Base-by-base conservation (phyloP, 2,113 vertebrate genomes). In the Clarias batrachus region DNA sequence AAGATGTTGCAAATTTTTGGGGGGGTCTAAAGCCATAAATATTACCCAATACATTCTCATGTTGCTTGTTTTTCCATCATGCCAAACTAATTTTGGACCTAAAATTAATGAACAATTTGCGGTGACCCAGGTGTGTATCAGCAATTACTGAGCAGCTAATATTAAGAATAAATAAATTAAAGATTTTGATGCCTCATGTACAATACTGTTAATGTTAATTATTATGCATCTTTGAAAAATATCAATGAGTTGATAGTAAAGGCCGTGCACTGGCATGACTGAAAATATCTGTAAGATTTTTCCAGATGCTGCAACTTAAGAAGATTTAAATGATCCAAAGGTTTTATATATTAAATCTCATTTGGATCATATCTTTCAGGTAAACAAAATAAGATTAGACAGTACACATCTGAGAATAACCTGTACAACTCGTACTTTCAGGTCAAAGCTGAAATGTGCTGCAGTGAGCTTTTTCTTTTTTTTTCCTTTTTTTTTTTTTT, bases 181-280 rank as follows among this genome's bases (percentile, higher is more conserved):
- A 57, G 76, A 78, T 23, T 17, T 23, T 37, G 0, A 4, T 60
- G 9, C 19, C 77, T 57, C 56, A 37, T 59, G 56, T 37, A 33
- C 30, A 33, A 2, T 33, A 59, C 77, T 33, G 56, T 17, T 80
- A 37, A 33, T 60, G 19, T 78, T n/a, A 78, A 17, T 57, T 16
- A 78, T 16, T 21, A 10, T 56, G 7, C 85, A 19, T 52, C 70
- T 56, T 74, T 27, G 33, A 37, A 70, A 74, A 76, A 83, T 60
- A 33, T n/a, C 30, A 68, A 78, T 41, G 70, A 89, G 27, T 54
- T 33, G 56, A 79, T 30, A 8, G n/a, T 59, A 19, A 59, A 79
- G 56, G 77, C 1, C 1, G 2, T 59, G 54, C 87, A 89, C 86
- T 88, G 89, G 90, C 89, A 90, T 88, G 82, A 9, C 52, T 30